phyloP scores from a whole-genome alignment of 37 sponge, comb jelly and placozoan species.

The Haliclona indistincta region DNA sequence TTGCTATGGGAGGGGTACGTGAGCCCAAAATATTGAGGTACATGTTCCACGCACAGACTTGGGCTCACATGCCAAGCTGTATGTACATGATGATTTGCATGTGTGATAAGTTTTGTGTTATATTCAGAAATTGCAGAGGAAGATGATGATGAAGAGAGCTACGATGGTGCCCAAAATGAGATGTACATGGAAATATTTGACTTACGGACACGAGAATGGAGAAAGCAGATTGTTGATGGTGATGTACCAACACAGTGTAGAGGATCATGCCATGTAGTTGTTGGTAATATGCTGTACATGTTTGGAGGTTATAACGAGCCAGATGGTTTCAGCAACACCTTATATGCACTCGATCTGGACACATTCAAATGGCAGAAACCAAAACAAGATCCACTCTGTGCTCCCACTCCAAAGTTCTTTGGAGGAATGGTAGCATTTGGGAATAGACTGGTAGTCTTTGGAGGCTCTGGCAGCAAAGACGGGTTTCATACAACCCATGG shows the following conservation, averaged over 20 bases:
- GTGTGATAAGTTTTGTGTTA: no score
- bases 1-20: no score
- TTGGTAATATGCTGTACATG: background rate
- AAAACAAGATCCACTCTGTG: background rate
- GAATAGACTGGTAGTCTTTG: background rate
- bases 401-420: background rate
- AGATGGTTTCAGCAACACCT: background rate
- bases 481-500: background rate
- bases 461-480: no score
- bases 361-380: slow-evolving; percentile 1
- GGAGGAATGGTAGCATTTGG: background rate
- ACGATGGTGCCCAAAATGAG: no score
- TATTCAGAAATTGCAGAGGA: no score
- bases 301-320: slow-evolving; percentile 1
- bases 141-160: no score
- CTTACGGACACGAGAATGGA: background rate
- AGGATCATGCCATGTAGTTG: background rate
- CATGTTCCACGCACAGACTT: no score
- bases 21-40: no score
- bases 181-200: background rate
- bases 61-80: no score
- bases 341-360: background rate
- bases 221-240: slow-evolving; percentile 1
- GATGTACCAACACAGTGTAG: background rate
- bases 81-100: no score